Percentiles rank a stretch among this genome's conserved stretches.
phyloP scores from a whole-genome alignment of 2,113 vertebrate species.

The Ciconia boyciana region DNA sequence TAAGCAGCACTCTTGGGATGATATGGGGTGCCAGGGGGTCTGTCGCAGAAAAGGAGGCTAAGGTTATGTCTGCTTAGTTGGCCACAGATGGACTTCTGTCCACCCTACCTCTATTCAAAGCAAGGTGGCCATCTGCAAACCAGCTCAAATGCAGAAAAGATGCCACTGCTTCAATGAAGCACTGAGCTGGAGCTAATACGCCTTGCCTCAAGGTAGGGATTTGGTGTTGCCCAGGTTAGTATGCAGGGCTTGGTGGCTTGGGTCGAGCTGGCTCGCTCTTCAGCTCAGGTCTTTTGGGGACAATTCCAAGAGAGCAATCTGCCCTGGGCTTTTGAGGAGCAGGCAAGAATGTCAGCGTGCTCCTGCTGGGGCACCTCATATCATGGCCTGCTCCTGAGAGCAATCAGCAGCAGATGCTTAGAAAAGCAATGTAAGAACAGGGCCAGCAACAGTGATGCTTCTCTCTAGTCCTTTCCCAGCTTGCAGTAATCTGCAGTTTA shows the following conservation, averaged over 20 bases:
- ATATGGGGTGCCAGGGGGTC: not conserved
- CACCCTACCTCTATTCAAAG: not conserved
- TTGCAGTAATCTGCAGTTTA: constrained; percentile 51
- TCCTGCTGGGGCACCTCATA: not conserved
- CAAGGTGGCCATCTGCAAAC: not conserved
- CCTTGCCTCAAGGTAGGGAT: not conserved
- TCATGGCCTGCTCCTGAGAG: not conserved
- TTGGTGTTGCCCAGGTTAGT: not conserved
- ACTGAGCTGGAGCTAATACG: not conserved
- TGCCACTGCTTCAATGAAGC: not conserved
- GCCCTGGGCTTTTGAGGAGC: not conserved
- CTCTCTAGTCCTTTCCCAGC: not conserved
- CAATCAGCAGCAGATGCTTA: not conserved
- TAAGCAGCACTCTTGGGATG: not conserved
- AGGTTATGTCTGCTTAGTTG: not conserved
- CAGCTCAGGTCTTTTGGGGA: not conserved
- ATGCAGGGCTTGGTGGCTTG: not conserved
- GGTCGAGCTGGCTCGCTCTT: not conserved
- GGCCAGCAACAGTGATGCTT: not conserved
- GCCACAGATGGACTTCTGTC: not conserved
- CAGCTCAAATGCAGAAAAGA: accelerated
- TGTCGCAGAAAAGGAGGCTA: not conserved
- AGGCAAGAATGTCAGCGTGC: not conserved
- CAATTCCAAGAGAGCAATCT: not conserved
- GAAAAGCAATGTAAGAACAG: not conserved